Base-by-base conservation (phyloP, 2,888 invertebrate species). In the Hecatera dysodea region DNA sequence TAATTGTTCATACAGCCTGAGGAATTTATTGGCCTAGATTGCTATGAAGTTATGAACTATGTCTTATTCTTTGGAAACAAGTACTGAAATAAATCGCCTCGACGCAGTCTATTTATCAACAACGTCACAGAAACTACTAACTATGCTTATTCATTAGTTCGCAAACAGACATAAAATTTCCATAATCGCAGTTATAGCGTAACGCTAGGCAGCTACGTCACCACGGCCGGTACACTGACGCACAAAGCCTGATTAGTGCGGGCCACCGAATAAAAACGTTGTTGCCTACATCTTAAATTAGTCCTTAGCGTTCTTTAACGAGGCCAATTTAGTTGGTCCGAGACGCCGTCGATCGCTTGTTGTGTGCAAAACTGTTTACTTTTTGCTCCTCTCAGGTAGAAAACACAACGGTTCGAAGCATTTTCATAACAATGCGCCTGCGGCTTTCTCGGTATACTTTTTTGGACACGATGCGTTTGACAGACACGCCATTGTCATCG, bases 401-500 rank as follows among this genome's bases (percentile, higher is more conserved):
- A 90, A 93, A 94, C 90, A 92, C 93, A 92, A 93, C 92, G 93
- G 93, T 89, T 92, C 90, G 86, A 90, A 92, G 91, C 93, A 95
- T 96, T 95, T 95, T 95, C 94, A 95, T 96, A 94, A 95, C 95
- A 96, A 96, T 96, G 95, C 94, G 93, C 93, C 91, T 84, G 93
- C 92, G 93, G 92, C 93, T 94, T 92, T 94, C 94, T 92, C 92
- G 88, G 90, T 90, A 91, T 91, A 90, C 89, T 94, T 95, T 93
- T 95, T 95, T 94, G 90, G 90, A 86, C 78, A 88, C 87, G 91
- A 93, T 90, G 91, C 93, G 92, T 93, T 94, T 93, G 94, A 93
- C 93, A 92, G 94, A 93, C 94, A 92, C 92, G 93, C 95, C 91
- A 94, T 95, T 95, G 95, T 96, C 95, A 93, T 95, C 91, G 90